Percentiles rank a stretch among this genome's conserved stretches.
Evolutionary conservation across 1,140 invertebrate genomes (phyloP).

Genomic region (Diorhabda sublineata): DNA sequence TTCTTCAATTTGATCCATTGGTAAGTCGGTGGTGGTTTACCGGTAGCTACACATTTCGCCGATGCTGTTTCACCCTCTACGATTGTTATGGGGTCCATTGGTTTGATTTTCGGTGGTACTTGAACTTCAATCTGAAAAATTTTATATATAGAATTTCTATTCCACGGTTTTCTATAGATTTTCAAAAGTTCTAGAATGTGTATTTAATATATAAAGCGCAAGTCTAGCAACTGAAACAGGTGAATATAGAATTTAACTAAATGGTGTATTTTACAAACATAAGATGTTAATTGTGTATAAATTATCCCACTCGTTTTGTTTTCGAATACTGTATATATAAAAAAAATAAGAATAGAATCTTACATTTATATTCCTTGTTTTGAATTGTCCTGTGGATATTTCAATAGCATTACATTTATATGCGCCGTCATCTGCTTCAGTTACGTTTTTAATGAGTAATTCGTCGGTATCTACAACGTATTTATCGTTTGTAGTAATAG

Average conservation of each 20-base stretch:
- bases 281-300: background rate
- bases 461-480: slow-evolving; percentile 74
- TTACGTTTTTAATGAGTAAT: slow-evolving; percentile 71
- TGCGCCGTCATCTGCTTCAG: slow-evolving; percentile 75
- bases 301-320: background rate
- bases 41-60: slow-evolving; percentile 70
- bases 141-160: too few species aligned
- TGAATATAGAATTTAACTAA: too few species aligned
- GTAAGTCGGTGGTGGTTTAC: slow-evolving; percentile 77
- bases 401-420: slow-evolving; percentile 84
- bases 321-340: background rate
- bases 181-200: too few species aligned
- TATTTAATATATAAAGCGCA: too few species aligned
- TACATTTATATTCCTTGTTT: slow-evolving; percentile 74
- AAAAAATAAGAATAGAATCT: slow-evolving; percentile 6
- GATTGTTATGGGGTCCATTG: slow-evolving; percentile 58
- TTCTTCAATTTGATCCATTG: slow-evolving; percentile 71
- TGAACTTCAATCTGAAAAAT: slow-evolving; percentile 60
- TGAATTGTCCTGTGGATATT: slow-evolving; percentile 69
- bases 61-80: slow-evolving; percentile 73
- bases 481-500: slow-evolving; percentile 55
- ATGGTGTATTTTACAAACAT: too few species aligned
- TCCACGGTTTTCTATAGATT: too few species aligned
- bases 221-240: too few species aligned
- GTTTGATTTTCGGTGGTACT: slow-evolving; percentile 66